A percentile compares a stretch with the other conserved stretches of the same genome.
phyloP scores from a whole-genome alignment of 2,888 invertebrate species.

The Cheilosia variabilis region DNA sequence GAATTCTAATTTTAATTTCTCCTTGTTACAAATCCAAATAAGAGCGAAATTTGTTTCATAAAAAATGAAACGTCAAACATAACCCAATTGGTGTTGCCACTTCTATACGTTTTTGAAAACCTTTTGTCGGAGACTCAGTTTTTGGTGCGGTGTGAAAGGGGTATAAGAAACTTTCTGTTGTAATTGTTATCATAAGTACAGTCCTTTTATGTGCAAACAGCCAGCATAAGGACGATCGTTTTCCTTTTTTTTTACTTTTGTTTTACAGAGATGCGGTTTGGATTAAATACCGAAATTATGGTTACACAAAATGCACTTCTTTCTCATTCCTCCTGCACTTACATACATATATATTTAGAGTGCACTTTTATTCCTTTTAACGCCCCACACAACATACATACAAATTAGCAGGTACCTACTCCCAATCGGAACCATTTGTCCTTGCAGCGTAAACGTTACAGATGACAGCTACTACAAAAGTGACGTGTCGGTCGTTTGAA shows the following conservation, averaged over 20 bases:
- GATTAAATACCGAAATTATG: conserved; percentile 10
- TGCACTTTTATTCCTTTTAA: conserved; percentile 2
- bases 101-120: too few species aligned
- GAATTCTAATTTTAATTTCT: too few species aligned
- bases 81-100: too few species aligned
- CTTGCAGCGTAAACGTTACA: not conserved
- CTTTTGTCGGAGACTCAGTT: too few species aligned
- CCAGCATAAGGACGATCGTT: not conserved
- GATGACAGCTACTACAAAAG: not conserved
- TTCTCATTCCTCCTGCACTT: conserved; percentile 1
- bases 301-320: conserved; percentile 12
- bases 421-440: not conserved
- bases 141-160: too few species aligned
- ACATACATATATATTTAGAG: conserved; percentile 13
- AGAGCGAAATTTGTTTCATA: too few species aligned
- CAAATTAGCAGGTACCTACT: not conserved
- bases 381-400: not conserved
- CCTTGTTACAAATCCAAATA: too few species aligned
- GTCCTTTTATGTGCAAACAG: conserved; percentile 1
- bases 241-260: not conserved
- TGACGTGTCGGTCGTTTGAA: too few species aligned
- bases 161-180: conserved; percentile 21
- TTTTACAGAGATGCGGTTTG: conserved; percentile 20
- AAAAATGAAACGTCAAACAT: too few species aligned
- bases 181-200: conserved; percentile 29